Conservation (phyloP, 2,797 vertebrate species). For the Bovichtus diacanthus region DNA sequence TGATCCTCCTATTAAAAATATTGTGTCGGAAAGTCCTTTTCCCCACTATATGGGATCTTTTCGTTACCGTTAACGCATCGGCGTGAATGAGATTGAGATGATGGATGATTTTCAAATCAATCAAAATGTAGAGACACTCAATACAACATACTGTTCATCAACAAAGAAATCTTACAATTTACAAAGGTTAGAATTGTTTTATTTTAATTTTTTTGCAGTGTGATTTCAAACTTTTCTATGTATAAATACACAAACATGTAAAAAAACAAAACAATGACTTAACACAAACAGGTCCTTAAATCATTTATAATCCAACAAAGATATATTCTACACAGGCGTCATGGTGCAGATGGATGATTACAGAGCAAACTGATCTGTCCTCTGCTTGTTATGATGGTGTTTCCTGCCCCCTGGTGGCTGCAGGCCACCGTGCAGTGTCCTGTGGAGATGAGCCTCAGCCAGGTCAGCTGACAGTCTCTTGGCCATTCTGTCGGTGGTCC, state of each 20-base stretch:
- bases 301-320: background rate
- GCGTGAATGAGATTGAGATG: background rate
- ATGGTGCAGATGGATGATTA: background rate
- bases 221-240: conserved; percentile 10
- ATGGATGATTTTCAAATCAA: background rate
- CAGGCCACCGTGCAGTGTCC: conserved; percentile 57
- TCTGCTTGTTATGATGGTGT: conserved; percentile 40
- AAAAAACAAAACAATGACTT: background rate
- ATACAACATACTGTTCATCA: background rate
- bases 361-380: background rate
- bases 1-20: background rate
- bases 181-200: too few species aligned
- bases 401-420: conserved; percentile 64
- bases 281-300: conserved; percentile 1
- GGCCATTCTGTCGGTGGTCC: conserved; percentile 91
- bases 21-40: background rate
- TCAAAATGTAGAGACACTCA: background rate
- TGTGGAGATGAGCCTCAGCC: conserved; percentile 79
- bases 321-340: background rate
- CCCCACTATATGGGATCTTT: background rate
- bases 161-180: background rate
- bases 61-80: background rate
- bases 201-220: conserved; percentile 1
- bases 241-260: conserved; percentile 26
- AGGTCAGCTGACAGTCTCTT: conserved; percentile 88